Evolutionary conservation across 1,140 invertebrate species (phyloP).

Genomic region (Trichoplusia ni): DNA sequence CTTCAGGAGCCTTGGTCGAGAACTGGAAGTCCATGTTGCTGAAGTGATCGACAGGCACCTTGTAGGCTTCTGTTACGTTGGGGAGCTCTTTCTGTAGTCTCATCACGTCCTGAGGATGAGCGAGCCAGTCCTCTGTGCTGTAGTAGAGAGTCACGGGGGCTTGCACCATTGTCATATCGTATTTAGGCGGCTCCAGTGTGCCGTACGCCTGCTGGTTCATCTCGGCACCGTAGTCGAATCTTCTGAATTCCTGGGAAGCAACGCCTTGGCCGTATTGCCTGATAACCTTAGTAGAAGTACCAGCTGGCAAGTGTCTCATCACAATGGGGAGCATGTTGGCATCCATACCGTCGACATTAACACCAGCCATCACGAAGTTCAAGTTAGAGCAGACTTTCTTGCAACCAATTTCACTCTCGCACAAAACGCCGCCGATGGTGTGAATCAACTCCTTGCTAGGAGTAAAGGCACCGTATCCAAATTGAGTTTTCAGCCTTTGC

Average conservation of each 20-base stretch:
- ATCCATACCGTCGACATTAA: constrained; percentile 78
- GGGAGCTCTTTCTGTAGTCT: constrained; percentile 79
- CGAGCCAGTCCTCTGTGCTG: constrained; percentile 85
- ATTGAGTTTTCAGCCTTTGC: constrained; percentile 82
- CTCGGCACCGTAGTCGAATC: constrained; percentile 80
- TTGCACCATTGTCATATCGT: constrained; percentile 83
- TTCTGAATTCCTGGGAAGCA: constrained; percentile 67
- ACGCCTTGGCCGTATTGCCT: constrained; percentile 86
- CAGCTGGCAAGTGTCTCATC: constrained; percentile 88
- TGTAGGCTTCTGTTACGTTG: constrained; percentile 70
- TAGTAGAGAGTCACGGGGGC: constrained; percentile 86
- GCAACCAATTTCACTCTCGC: constrained; percentile 75
- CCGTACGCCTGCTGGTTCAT: constrained; percentile 80
- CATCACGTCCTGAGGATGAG: constrained; percentile 84
- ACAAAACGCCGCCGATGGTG: constrained; percentile 79
- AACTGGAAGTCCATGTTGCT: constrained; percentile 89
- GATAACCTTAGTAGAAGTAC: constrained; percentile 89
- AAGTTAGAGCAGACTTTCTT: constrained; percentile 83
- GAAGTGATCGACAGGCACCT: constrained; percentile 83
- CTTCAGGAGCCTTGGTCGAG: constrained; percentile 82
- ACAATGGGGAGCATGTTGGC: constrained; percentile 85
- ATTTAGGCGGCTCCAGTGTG: constrained; percentile 83
- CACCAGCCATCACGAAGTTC: constrained; percentile 83
- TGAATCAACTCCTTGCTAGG: constrained; percentile 80
- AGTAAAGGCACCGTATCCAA: constrained; percentile 82